These are phyloP conservation scores for Dryobota labecula DNA, from an alignment of 2,888 invertebrate genomes.

Conservation along the genomic window DNA sequence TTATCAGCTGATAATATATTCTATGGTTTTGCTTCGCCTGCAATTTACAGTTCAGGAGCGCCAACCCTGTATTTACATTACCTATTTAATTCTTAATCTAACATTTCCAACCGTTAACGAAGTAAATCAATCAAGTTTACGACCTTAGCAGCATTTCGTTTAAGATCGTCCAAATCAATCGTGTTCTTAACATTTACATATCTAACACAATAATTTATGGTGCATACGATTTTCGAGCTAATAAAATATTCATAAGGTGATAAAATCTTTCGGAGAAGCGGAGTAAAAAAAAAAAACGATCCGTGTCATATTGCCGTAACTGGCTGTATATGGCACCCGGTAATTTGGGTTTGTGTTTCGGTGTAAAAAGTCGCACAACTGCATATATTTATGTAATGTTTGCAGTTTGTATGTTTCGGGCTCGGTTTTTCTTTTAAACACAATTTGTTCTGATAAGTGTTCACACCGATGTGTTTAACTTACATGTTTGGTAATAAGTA, in stretches of 20 bases:
- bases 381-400: constrained; percentile 17
- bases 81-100: neutral
- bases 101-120: constrained; percentile 11
- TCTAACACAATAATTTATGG: constrained; percentile 71
- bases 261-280: constrained; percentile 78
- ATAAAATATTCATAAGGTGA: constrained; percentile 80
- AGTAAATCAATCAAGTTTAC: constrained; percentile 43
- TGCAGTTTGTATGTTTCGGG: constrained; percentile 7
- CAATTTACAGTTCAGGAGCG: neutral
- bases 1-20: neutral
- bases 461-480: constrained; percentile 9
- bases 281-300: constrained; percentile 66
- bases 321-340: constrained; percentile 67
- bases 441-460: constrained; percentile 38
- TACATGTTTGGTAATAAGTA: constrained; percentile 19
- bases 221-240: constrained; percentile 69
- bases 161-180: constrained; percentile 58
- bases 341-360: constrained; percentile 62
- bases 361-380: constrained; percentile 34
- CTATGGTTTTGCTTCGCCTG: neutral
- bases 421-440: constrained; percentile 32
- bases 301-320: constrained; percentile 69
- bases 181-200: constrained; percentile 58
- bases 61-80: neutral
- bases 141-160: constrained; percentile 39